Evolutionary conservation across 2,888 invertebrate genomes (phyloP).

Genomic region (Ochropacha duplaris): DNA sequence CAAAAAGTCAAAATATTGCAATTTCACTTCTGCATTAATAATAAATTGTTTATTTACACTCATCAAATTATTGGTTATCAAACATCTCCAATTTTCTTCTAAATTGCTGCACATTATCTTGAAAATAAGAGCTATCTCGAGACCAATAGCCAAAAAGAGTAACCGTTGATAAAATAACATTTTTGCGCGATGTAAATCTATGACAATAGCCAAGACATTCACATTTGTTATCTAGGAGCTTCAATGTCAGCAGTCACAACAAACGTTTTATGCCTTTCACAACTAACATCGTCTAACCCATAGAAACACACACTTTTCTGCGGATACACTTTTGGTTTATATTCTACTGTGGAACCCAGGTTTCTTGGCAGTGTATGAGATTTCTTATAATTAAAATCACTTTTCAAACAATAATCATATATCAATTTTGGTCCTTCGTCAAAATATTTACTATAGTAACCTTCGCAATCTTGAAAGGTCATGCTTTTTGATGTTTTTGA

Average conservation of each 20-base stretch:
- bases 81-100: no score
- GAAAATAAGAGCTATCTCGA: background rate
- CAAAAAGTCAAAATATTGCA: background rate
- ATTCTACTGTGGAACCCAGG: constrained; percentile 62
- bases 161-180: background rate
- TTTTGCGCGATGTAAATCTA: background rate
- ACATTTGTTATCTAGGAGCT: constrained; percentile 66
- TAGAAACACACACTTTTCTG: constrained; percentile 68
- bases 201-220: constrained; percentile 22
- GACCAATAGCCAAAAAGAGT: background rate
- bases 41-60: background rate
- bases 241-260: constrained; percentile 69
- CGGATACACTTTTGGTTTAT: constrained; percentile 51
- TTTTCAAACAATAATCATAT: constrained; percentile 73
- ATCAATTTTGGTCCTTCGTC: constrained; percentile 63
- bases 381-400: constrained; percentile 60
- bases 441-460: constrained; percentile 70
- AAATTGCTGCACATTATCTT: no score
- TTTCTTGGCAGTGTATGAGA: constrained; percentile 71
- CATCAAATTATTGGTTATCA: no score
- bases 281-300: constrained; percentile 49
- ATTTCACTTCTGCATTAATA: background rate
- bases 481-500: constrained; percentile 48
- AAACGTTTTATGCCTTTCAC: constrained; percentile 47
- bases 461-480: constrained; percentile 61